phyloP scores from a whole-genome alignment of 1,140 invertebrate species.

The Diorhabda elongata region DNA sequence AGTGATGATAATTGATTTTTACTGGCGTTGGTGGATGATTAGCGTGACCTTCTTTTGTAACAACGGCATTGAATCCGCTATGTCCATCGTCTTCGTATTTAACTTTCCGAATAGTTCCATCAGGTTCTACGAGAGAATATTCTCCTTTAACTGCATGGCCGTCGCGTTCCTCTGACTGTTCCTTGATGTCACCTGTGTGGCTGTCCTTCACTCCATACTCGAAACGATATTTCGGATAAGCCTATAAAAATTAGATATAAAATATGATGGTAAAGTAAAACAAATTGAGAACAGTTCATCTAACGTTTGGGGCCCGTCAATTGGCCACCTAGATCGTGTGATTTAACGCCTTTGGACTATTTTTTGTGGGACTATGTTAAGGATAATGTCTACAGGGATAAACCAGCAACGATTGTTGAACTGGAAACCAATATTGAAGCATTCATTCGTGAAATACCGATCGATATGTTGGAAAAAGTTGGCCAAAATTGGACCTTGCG shows the following conservation, averaged over 20 bases:
- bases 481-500: no score
- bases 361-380: no score
- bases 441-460: no score
- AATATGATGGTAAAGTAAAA: no score
- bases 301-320: no score
- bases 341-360: no score
- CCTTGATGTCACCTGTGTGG: slow-evolving; percentile 47
- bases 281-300: no score
- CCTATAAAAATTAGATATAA: slow-evolving; percentile 7
- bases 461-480: no score
- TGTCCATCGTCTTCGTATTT: slow-evolving; percentile 53
- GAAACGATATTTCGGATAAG: slow-evolving; percentile 31
- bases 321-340: no score
- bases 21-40: slow-evolving; percentile 21
- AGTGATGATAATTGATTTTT: slow-evolving; percentile 14
- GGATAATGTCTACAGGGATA: no score
- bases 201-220: slow-evolving; percentile 45
- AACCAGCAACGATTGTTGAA: no score
- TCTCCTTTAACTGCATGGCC: slow-evolving; percentile 31
- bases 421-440: no score
- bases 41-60: slow-evolving; percentile 30
- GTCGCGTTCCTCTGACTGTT: slow-evolving; percentile 31
- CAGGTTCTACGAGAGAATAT: slow-evolving; percentile 49
- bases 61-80: slow-evolving; percentile 40
- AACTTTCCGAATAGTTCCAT: slow-evolving; percentile 53